Base-by-base conservation (phyloP, 1,140 invertebrate genomes). In the Bombus waltoni region DNA sequence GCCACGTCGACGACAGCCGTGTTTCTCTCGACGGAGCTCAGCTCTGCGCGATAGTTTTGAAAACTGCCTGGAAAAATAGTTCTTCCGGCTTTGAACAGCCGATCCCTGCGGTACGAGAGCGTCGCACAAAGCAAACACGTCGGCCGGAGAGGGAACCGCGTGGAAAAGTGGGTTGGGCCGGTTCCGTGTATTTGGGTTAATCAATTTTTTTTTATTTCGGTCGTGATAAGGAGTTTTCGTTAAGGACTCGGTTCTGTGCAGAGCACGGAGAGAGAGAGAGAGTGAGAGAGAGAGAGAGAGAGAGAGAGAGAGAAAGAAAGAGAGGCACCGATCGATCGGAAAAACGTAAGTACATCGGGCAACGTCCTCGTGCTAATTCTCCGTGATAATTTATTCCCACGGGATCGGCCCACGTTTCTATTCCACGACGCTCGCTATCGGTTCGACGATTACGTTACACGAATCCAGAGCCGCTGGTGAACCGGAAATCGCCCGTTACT, bases 401-500 rank as follows among this genome's bases (percentile, higher is more conserved):
- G 81, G 74, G 40, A 66, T 77, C 44, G 81, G 70, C 44, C 28
- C 62, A 35, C 44, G 76, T 83, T 77, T 40, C 28, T 42, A 22
- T 53, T 32, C 38, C 57, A 40, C 15, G 28, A 15, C 18, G 38
- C 0, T 18, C 28, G 25, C 9, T 65, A 62, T 78, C 38, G 70
- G 18, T 22, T 9, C 38, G 8, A 25, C 35, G 28, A 44, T 59
- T 47, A 59, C 47, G 70, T 35, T 28, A 10, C 25, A n/a, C n/a
- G 40, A 66, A 66, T 66, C 2, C 68, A 3, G 0, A 2, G 6
- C 35, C 40, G 5, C 32, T 66, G 4, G 1, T 25, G 22, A 42
- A 62, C 83, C 83, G 83, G 83, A 80, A 79, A 85, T 80, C 76
- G 53, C 2, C 76, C 53, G 76, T 79, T 79, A 71, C 53, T 59